Evolutionary conservation across 2,888 invertebrate genomes (phyloP).

Genomic region (Nephrotoma guestfalica): DNA sequence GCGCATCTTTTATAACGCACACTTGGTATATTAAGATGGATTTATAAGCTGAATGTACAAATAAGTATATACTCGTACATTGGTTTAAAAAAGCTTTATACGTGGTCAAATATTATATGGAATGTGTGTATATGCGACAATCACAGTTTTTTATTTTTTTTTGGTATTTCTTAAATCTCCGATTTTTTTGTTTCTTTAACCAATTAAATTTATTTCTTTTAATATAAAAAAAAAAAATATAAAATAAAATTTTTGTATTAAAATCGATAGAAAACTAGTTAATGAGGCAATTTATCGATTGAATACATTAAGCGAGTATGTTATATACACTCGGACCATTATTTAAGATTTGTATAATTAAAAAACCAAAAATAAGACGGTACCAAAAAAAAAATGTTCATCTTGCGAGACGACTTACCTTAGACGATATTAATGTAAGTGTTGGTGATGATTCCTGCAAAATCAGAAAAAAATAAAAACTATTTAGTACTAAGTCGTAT

Average conservation of each 20-base stretch:
- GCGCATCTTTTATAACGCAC: background rate
- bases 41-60: background rate
- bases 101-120: background rate
- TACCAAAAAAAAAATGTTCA: background rate
- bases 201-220: background rate
- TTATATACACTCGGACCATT: background rate
- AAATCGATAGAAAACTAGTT: background rate
- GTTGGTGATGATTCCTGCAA: conserved; percentile 62
- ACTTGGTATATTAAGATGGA: background rate
- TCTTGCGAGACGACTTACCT: conserved; percentile 41
- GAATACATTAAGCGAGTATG: background rate
- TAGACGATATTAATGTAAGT: conserved; percentile 63
- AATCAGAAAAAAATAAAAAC: background rate
- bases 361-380: background rate
- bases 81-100: background rate
- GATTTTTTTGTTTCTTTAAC: background rate
- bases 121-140: background rate
- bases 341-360: background rate
- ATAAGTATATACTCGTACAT: background rate
- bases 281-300: background rate
- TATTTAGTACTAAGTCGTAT: background rate
- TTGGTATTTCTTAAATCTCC: background rate
- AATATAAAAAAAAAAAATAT: background rate
- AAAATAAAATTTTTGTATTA: background rate
- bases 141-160: background rate